Evolutionary conservation across 2,888 invertebrate species (phyloP).

Genomic region (Melangyna quadrimaculata): DNA sequence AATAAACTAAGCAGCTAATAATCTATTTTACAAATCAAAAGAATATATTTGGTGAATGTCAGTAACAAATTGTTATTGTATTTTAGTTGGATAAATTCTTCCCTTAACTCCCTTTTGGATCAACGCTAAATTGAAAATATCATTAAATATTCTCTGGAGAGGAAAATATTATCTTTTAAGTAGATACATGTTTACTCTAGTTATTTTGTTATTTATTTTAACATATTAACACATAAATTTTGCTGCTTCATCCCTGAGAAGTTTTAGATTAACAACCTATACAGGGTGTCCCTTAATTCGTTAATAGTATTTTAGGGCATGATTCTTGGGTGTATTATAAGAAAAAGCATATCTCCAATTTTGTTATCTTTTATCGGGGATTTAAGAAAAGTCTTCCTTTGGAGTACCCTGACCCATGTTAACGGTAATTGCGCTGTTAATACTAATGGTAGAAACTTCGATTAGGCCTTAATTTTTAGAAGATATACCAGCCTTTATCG

Average conservation of each 20-base stretch:
- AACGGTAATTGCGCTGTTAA: no score
- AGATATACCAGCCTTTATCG: no score
- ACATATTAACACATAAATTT: constrained; percentile 33
- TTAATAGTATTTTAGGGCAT: no score
- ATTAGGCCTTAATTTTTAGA: no score
- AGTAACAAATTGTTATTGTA: not conserved
- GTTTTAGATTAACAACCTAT: constrained; percentile 22
- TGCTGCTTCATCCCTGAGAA: constrained; percentile 2
- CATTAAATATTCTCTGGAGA: not conserved
- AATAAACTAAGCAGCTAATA: no score
- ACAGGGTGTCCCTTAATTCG: no score
- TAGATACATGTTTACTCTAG: not conserved
- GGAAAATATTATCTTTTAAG: not conserved
- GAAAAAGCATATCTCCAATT: no score
- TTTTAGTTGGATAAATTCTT: not conserved
- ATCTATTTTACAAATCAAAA: not conserved
- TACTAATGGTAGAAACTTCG: no score
- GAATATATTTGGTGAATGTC: not conserved
- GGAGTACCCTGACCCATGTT: no score
- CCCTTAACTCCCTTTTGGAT: not conserved
- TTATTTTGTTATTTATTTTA: constrained; percentile 21
- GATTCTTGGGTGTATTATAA: no score
- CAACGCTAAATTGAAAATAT: not conserved
- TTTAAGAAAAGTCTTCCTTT: no score
- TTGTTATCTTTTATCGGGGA: no score